These are phyloP conservation scores for Triplophysa bombifrons DNA, from an alignment of 2,797 vertebrate genomes.

Conservation along the genomic window DNA sequence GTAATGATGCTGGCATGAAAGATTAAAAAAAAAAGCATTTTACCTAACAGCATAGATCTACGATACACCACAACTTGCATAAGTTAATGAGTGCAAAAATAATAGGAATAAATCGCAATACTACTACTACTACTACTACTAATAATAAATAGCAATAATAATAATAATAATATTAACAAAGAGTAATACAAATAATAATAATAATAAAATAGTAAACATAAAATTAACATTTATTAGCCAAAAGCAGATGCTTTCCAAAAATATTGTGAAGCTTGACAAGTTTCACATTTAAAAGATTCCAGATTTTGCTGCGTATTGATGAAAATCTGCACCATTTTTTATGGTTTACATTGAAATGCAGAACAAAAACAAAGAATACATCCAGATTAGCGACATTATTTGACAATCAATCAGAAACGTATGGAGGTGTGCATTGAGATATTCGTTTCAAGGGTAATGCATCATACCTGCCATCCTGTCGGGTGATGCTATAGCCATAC, in stretches of 20 bases:
- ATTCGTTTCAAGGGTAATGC: neutral
- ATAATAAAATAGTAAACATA: neutral
- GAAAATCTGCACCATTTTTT: neutral
- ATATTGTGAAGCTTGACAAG: neutral
- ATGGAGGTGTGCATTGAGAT: neutral
- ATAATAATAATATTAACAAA: no score
- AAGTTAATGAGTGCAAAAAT: no score
- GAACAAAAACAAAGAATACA: neutral
- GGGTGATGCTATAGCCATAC: slow-evolving; percentile 93
- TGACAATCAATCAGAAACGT: slow-evolving; percentile 2
- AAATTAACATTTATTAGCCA: neutral
- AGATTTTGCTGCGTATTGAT: neutral
- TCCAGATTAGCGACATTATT: neutral
- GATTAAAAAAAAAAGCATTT: neutral
- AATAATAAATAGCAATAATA: no score
- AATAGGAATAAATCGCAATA: no score
- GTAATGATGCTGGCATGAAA: neutral
- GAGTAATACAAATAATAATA: no score
- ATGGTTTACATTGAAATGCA: neutral
- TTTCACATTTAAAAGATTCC: neutral
- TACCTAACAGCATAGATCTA: no score
- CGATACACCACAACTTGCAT: no score
- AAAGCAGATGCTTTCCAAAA: neutral
- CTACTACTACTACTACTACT: no score
- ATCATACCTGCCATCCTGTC: slow-evolving; percentile 94